A percentile compares a stretch with the other conserved stretches of the same genome.
Evolutionary conservation across 2,797 vertebrate species (phyloP).

Genomic region (Ficedula albicollis): DNA sequence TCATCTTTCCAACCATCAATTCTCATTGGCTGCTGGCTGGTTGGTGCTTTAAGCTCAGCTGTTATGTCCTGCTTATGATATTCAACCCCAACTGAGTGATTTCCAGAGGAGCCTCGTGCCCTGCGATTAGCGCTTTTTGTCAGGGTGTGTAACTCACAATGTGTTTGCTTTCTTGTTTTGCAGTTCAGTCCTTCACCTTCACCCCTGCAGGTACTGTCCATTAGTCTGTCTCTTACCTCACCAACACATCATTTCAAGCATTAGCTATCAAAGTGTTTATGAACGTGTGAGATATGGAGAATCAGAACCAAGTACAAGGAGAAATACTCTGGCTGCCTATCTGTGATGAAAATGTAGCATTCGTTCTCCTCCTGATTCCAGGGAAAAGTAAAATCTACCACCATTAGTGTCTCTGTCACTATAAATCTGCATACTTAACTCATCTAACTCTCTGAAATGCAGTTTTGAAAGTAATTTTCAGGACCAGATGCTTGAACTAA

Average conservation of each 20-base stretch:
- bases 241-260: conserved; percentile 9
- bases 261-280: conserved; percentile 25
- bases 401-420: not conserved
- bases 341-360: not conserved
- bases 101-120: conserved; percentile 13
- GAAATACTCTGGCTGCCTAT: not conserved
- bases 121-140: not conserved
- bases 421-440: conserved; percentile 13
- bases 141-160: conserved; percentile 82
- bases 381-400: not conserved
- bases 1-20: not conserved
- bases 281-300: not conserved
- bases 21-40: conserved; percentile 58
- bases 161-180: conserved; percentile 93
- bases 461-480: conserved; percentile 12
- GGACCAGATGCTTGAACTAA: not conserved
- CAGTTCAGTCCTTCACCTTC: conserved; percentile 93
- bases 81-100: not conserved
- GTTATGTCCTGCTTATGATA: conserved; percentile 18
- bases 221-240: conserved; percentile 82
- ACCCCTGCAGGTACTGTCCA: conserved; percentile 91
- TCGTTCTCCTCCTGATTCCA: not conserved
- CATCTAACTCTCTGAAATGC: not conserved
- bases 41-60: conserved; percentile 51
- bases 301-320: not conserved